These are phyloP conservation scores for Notodonta ziczac DNA, from an alignment of 2,888 invertebrate genomes.

Conservation along the genomic window DNA sequence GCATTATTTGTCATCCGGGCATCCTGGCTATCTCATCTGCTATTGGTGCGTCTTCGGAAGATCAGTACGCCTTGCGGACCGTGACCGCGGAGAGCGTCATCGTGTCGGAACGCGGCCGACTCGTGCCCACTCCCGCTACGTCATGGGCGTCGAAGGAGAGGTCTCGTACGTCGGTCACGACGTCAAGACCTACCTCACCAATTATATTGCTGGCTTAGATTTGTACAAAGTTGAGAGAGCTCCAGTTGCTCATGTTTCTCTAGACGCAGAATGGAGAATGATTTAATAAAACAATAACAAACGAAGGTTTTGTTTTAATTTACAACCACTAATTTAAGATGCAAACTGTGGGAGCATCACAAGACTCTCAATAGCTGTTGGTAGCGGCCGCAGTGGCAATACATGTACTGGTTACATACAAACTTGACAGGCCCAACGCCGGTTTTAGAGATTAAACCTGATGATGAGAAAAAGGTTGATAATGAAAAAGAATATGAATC, in stretches of 20 bases:
- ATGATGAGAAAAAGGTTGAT: constrained; percentile 11
- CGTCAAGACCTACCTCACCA: no score
- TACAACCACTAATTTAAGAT: no score
- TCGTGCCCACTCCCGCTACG: constrained; percentile 52
- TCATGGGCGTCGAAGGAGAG: constrained; percentile 59
- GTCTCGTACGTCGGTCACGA: constrained; percentile 22
- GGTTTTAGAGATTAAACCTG: constrained; percentile 16
- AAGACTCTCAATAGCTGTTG: constrained; percentile 38
- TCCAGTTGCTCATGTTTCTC: no score
- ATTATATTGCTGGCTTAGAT: no score
- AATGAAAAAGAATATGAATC: constrained; percentile 1
- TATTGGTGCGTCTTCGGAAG: no score
- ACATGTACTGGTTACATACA: constrained; percentile 33
- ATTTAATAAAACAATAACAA: no score
- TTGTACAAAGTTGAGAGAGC: no score
- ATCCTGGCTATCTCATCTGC: no score
- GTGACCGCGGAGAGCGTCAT: constrained; percentile 62
- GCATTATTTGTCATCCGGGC: no score
- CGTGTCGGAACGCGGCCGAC: constrained; percentile 57
- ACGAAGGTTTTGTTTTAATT: no score
- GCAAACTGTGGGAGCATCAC: no score
- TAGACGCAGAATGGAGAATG: no score
- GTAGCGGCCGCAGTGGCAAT: constrained; percentile 44
- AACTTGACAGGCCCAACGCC: constrained; percentile 15
- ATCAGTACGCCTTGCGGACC: constrained; percentile 61